Evolutionary conservation across 1,140 invertebrate genomes (phyloP), one percentile per base, ranked within the genome.

Genomic region (Monomorium pharaonis): DNA sequence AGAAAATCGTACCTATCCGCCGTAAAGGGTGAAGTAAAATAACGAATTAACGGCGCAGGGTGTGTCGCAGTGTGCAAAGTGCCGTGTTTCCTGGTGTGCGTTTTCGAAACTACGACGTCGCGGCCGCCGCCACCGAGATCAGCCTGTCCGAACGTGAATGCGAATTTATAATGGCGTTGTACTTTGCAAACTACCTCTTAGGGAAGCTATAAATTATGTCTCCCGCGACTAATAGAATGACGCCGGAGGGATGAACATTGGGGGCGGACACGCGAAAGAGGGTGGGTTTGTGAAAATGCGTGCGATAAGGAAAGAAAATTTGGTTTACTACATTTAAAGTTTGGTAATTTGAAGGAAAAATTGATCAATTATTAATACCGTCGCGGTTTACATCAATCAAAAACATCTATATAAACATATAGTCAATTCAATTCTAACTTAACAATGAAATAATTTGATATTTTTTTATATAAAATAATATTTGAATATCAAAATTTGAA

Each of bases 21-120:
- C 84, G 80, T 91, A 88, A 91, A 91, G 89, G 89, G 89, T 86
- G 86, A 90, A 90, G 89, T 91, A 91, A 91, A 91, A 87, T 91
- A 91, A 91, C 84, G 89, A 91, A 90, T 91, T 91, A 91, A 91
- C 89, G 89, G 89, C 84, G 75, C 74, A 83, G 87, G 89, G 87
- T 90, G 89, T 90, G 89, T 90, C 89, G 89, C 84, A 63, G 78
- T 85, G 89, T 88, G 89, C 72, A 88, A 91, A 90, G 87, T 86
- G 86, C 88, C 85, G 86, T 72, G 86, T 87, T n/a, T 77, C 75
- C n/a, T 44, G 75, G 60, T 86, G 76, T 72, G 67, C 76, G 85
- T 81, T 85, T 54, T 42, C 78, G 65, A 86, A 84, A 44, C 84
- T 69, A 51, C 63, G 24, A 49, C 72, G 30, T 37, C 60, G 60